Evolutionary conservation across 53 echinoderm and acorn worm genomes (phyloP), one percentile per base, ranked within the genome.

Genomic region (Arbacia lixula): DNA sequence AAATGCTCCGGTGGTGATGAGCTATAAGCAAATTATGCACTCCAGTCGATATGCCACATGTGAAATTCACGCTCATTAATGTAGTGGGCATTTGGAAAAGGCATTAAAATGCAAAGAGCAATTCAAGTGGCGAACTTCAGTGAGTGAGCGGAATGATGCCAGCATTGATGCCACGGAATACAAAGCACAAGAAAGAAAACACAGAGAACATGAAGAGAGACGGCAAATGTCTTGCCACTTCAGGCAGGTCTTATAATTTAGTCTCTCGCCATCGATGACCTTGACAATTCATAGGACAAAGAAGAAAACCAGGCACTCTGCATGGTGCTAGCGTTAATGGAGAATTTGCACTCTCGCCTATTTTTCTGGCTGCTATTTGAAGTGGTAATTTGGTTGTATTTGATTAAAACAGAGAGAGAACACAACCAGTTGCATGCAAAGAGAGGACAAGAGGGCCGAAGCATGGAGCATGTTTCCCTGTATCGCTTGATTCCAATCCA

Each of bases 1-100:
- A 63, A 81, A 81, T 32, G 46, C 82, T 42, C 49, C 46, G 52
- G 63, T 81, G 64, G 63, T 81, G 82, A 40, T 64, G 82, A 64
- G 82, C 63, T 64, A 81, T 81, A 81, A 81, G 82, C 64, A 81
- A 81, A 81, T 81, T 81, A 81, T 81, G 82, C 82, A 62, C 82
- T 63, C 62, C 82, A 81, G 63, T 81, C 82, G 16, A 81, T 81
- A 81, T 81, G 82, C 82, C 64, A 81, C 64, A 64, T 63, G 82
- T 81, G 64, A 61, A 81, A 81, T 81, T 42, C 32, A 81, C 33
- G 82, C 82, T 81, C 82, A 81, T 81, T 81, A 81, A 81, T 81
- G 82, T 81, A 62, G 82, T 64, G 32, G 63, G 82, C 82, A 52
- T 81, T 81, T 81, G 82, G 82, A 41, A 81, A 81, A 81, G 52